These are phyloP conservation scores for Caenorhabditis panamensis DNA, from an alignment of 2,888 invertebrate species.

Conservation along the genomic window DNA sequence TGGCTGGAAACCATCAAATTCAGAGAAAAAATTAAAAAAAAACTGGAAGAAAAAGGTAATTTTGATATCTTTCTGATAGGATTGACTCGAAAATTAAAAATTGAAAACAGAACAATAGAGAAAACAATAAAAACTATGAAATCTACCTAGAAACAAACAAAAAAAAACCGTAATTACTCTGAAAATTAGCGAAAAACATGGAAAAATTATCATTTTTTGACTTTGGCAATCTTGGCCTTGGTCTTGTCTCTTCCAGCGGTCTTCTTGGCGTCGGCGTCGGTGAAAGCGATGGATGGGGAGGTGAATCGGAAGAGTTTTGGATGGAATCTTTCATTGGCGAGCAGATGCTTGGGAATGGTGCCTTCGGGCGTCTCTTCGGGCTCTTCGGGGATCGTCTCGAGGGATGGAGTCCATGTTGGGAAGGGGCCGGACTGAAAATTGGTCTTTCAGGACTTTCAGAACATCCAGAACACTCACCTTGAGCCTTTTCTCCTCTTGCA, in stretches of 20 bases:
- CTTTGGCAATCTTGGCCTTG: slow-evolving; percentile 80
- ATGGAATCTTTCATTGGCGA: slow-evolving; percentile 49
- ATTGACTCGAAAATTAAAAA: not conserved
- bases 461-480: slow-evolving; percentile 44
- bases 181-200: not conserved
- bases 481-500: slow-evolving; percentile 71
- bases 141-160: slow-evolving; percentile 18
- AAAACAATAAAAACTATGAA: slow-evolving; percentile 8
- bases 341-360: slow-evolving; percentile 43
- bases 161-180: slow-evolving; percentile 17
- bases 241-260: slow-evolving; percentile 75
- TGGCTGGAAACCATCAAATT: not conserved
- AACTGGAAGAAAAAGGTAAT: slow-evolving; percentile 1
- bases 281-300: slow-evolving; percentile 75
- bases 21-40: not conserved
- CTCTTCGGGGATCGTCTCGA: slow-evolving; percentile 71
- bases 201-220: slow-evolving; percentile 77
- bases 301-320: slow-evolving; percentile 67
- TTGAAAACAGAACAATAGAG: slow-evolving; percentile 17
- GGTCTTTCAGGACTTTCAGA: too few relatives aligned
- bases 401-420: slow-evolving; percentile 76
- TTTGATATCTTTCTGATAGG: not conserved
- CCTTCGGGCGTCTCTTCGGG: slow-evolving; percentile 51
- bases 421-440: slow-evolving; percentile 66
- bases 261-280: slow-evolving; percentile 76